A percentile compares a stretch with the other conserved stretches of the same genome.
These are phyloP conservation scores for Mormyrus iriodes DNA, from an alignment of 2,113 vertebrate genomes.

Conservation along the genomic window DNA sequence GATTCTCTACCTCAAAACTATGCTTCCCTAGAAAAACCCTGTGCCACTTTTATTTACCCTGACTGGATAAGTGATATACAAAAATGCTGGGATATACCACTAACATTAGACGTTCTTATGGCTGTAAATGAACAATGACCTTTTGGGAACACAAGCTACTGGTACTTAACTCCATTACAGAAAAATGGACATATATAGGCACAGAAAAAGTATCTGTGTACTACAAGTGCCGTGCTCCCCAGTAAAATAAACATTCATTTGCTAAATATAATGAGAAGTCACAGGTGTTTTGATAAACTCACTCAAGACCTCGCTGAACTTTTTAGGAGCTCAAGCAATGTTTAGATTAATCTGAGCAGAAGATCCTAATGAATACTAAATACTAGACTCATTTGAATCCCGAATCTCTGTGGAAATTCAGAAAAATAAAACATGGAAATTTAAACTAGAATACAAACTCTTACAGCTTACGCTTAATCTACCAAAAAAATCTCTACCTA, in stretches of 20 bases:
- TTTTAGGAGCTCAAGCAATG: neutral
- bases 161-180: neutral
- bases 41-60: neutral
- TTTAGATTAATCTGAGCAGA: neutral
- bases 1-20: neutral
- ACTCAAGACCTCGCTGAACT: neutral
- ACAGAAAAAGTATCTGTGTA: neutral
- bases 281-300: conserved; percentile 7
- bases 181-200: neutral
- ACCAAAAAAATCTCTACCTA: neutral
- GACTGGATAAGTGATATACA: neutral
- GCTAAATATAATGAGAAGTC: neutral
- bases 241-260: neutral
- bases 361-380: neutral
- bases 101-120: neutral
- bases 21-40: neutral
- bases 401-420: neutral
- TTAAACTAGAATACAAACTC: neutral
- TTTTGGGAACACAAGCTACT: neutral
- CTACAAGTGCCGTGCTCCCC: neutral
- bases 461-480: neutral
- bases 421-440: neutral
- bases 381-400: neutral
- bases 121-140: neutral
- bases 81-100: neutral